Conservation (phyloP, 2,888 invertebrate genomes). For the Nesidiocoris tenuis region DNA sequence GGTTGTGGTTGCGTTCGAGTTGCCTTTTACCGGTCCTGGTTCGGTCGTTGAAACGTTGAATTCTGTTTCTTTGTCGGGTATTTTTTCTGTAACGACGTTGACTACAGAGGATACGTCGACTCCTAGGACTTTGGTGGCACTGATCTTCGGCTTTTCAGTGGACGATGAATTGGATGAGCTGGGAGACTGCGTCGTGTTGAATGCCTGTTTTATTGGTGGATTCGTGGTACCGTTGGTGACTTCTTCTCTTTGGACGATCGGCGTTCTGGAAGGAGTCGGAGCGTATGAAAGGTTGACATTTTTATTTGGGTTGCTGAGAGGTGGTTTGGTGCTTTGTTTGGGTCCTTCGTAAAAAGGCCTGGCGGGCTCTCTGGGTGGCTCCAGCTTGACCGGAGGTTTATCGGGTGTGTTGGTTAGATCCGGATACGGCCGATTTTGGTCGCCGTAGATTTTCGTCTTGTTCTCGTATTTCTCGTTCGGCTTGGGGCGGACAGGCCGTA, state of each 20-base stretch:
- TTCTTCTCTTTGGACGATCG: not conserved
- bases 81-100: constrained; percentile 38
- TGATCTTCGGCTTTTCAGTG: constrained; percentile 50
- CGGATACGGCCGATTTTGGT: constrained; percentile 6
- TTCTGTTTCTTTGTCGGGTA: constrained; percentile 24
- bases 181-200: constrained; percentile 49
- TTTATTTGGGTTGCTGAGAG: not conserved
- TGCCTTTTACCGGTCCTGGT: not conserved
- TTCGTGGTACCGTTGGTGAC: not conserved
- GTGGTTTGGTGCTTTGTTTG: not conserved
- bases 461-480: constrained; percentile 37
- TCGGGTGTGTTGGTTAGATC: not conserved
- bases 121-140: constrained; percentile 48
- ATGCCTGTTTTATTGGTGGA: not conserved
- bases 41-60: constrained; percentile 12
- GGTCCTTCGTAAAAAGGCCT: not conserved
- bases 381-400: not conserved
- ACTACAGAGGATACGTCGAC: constrained; percentile 45
- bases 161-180: constrained; percentile 54
- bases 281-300: not conserved
- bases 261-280: not conserved
- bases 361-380: constrained; percentile 2
- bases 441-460: constrained; percentile 27
- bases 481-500: constrained; percentile 44
- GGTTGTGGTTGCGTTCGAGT: constrained; percentile 26